phyloP scores from a whole-genome alignment of 2,113 vertebrate species.

The Ginglymostoma cirratum region DNA sequence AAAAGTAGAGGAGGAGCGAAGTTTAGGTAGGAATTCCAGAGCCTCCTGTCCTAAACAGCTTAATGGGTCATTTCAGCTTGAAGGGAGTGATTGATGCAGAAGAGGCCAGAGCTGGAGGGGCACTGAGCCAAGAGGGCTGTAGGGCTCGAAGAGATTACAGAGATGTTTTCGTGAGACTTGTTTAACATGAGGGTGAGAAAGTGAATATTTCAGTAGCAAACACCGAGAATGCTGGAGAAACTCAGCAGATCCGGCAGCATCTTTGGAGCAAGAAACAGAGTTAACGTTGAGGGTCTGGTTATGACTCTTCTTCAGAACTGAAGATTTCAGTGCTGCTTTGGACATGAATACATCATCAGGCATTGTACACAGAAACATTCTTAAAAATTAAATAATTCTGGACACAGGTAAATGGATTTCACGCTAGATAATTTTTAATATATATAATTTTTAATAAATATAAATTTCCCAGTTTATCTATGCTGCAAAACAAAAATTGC shows the following conservation, averaged over 20 bases:
- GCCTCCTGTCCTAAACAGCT: neutral
- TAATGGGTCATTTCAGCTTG: neutral
- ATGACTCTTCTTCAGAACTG: no score
- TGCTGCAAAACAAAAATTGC: neutral
- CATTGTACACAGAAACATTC: neutral
- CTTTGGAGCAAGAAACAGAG: no score
- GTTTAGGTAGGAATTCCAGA: neutral
- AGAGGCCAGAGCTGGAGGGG: neutral
- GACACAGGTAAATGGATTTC: neutral
- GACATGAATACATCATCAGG: neutral
- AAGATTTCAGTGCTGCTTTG: neutral
- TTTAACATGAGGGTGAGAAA: no score
- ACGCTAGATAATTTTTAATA: neutral
- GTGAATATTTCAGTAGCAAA: no score
- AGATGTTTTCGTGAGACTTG: neutral
- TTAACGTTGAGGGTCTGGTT: no score
- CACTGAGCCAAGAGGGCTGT: neutral
- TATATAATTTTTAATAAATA: no score
- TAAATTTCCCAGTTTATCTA: neutral
- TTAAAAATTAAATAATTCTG: neutral
- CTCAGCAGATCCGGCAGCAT: no score
- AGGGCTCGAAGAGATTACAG: neutral
- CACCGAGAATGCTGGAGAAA: no score
- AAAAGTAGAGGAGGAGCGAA: neutral
- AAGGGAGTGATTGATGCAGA: neutral